These are phyloP conservation scores for Drosophila gunungcola DNA, from an alignment of 1,140 invertebrate genomes.

Conservation along the genomic window DNA sequence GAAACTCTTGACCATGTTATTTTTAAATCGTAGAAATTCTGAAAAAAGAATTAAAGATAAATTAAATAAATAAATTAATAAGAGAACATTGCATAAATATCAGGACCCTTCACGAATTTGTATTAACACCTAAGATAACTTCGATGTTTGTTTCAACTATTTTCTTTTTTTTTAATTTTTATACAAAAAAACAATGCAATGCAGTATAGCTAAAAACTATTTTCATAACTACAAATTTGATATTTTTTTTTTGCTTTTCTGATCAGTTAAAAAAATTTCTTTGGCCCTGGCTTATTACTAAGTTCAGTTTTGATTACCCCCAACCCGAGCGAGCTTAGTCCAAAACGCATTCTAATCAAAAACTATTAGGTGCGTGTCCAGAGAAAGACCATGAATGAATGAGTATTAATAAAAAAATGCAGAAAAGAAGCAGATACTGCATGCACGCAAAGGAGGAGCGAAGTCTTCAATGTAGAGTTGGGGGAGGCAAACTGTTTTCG, in stretches of 20 bases:
- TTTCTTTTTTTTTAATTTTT: no score
- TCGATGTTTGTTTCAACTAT: no score
- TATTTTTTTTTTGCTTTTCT: neutral
- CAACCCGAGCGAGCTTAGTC: slow-evolving; percentile 7
- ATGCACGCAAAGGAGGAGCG: slow-evolving; percentile 55
- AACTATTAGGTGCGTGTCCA: slow-evolving; percentile 76
- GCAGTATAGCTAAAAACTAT: no score
- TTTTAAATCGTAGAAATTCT: neutral
- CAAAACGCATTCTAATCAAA: slow-evolving; percentile 58
- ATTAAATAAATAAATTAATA: no score
- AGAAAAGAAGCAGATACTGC: slow-evolving; percentile 29
- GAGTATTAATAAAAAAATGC: slow-evolving; percentile 49
- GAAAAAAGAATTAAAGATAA: no score
- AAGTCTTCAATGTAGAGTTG: neutral
- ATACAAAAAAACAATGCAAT: no score
- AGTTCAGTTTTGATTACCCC: slow-evolving; percentile 66
- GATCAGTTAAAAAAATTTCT: neutral
- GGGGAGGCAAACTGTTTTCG: slow-evolving; percentile 5
- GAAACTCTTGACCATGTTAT: neutral
- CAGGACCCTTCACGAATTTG: no score
- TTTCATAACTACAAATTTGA: no score
- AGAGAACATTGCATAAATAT: no score
- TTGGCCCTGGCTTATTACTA: neutral
- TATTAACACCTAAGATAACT: no score
- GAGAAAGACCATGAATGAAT: slow-evolving; percentile 73